Evolutionary conservation across 2,888 invertebrate genomes (phyloP).

Genomic region (Melipona beecheii): DNA sequence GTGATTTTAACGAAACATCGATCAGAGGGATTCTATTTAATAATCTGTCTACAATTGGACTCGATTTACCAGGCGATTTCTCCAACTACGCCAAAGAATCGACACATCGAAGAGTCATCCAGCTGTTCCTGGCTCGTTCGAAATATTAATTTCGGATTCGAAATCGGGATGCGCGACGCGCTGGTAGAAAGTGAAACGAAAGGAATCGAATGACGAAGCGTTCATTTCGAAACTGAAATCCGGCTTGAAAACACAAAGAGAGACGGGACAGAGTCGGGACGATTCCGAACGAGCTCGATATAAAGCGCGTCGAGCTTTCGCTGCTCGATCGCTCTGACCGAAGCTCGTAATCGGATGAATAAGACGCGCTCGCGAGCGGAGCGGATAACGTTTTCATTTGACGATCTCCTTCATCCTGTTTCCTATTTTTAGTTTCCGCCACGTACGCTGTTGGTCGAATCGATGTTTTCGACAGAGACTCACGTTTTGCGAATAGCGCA

Average conservation of each 20-base stretch:
- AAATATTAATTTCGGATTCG: background rate
- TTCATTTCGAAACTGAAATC: conserved; percentile 1
- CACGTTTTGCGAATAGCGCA: background rate
- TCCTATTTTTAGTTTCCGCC: background rate
- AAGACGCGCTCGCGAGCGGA: background rate
- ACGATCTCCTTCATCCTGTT: background rate
- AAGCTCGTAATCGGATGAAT: conserved; percentile 8
- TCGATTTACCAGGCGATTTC: background rate
- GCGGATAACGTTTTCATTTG: background rate
- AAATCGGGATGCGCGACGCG: background rate
- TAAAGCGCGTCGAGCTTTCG: background rate
- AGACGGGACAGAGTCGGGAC: background rate
- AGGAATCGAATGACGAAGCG: conserved; percentile 1
- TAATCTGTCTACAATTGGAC: background rate
- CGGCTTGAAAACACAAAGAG: background rate
- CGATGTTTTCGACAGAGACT: background rate
- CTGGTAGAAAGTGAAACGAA: background rate
- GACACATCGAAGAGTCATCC: conserved; percentile 30
- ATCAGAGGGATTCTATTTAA: background rate
- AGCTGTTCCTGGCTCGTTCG: background rate
- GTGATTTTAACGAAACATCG: background rate
- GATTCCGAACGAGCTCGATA: background rate
- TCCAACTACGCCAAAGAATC: background rate
- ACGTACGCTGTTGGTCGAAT: background rate
- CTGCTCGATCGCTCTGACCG: background rate